Base-by-base conservation (phyloP, 2,888 invertebrate species). In the Drosophila quinaria region DNA sequence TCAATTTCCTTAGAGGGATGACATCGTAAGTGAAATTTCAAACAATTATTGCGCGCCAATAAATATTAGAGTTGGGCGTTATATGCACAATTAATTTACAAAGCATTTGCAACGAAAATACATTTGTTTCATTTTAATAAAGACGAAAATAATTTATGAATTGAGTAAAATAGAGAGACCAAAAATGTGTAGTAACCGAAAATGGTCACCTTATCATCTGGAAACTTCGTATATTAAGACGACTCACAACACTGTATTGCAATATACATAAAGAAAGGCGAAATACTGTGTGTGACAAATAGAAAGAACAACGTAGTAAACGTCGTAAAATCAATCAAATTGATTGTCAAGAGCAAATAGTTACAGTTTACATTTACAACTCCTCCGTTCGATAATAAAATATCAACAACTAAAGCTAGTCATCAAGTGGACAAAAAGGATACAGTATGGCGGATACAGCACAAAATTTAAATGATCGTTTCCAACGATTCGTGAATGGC, bases 401-500 rank as follows among this genome's bases (percentile, higher is more conserved):
- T 61, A 33, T 8, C 70, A 62, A 39, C 6, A 64, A 22, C 42
- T 47, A 54, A 47, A 60, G 39, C 37, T 69, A 65, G 49, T 63
- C 29, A 41, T 54, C 47, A 58, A 60, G 55, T 68, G 50, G 25
- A 56, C 50, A 37, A 17, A 15, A 66, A 70, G 49, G 58, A 65
- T 31, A 64, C 39, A 63, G 8, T 52, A 90, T 90, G 87, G 90
- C 77, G 67, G 84, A 74, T 10, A 85, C 88, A 62, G 78, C 71
- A 41, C 68, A 70, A 39, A 52, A 69, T 47, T 44, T 91, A 5
- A 73, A 83, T 8, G 78, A 89, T 55, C 84, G 90, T 67, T 90
- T 91, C 65, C 86, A 90, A 66, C 86, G 83, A 50, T 92, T 93
- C 71, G 63, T 90, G 17, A 70, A 82, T 52, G 91, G 91, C 52